phyloP scores from a whole-genome alignment of 2,797 vertebrate genomes.

The Hoplostethus atlanticus region DNA sequence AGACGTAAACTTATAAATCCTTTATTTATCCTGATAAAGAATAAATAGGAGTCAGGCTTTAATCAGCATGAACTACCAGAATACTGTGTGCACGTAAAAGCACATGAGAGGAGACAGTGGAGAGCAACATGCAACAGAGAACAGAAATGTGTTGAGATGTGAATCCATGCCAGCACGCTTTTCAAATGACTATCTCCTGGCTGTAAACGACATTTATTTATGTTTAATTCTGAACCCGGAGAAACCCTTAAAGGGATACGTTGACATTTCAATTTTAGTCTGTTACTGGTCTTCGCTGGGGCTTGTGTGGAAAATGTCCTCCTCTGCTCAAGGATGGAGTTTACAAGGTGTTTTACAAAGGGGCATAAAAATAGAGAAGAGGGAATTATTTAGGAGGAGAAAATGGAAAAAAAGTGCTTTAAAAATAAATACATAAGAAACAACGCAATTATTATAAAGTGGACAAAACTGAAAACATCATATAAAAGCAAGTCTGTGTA shows the following conservation, averaged over 20 bases:
- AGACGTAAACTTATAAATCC: neutral
- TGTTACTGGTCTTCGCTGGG: neutral
- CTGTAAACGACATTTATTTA: slow-evolving; percentile 54
- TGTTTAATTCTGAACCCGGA: slow-evolving; percentile 38
- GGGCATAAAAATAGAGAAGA: no score
- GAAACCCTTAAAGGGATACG: slow-evolving; percentile 33
- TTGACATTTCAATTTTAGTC: slow-evolving; percentile 57
- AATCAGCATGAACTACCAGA: neutral
- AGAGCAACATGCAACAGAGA: neutral
- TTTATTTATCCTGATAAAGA: neutral
- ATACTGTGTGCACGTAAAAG: neutral
- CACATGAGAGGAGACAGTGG: neutral
- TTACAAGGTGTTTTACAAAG: no score
- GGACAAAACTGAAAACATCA: no score
- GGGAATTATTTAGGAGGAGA: no score
- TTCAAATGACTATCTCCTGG: slow-evolving; percentile 42
- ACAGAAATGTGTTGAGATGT: slow-evolving; percentile 15
- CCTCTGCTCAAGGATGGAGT: no score
- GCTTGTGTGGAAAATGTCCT: neutral
- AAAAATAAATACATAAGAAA: no score
- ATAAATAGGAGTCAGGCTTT: neutral
- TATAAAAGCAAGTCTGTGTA: no score
- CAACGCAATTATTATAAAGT: no score
- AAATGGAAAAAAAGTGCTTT: no score
- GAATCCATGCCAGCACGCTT: slow-evolving; percentile 11